Base-by-base conservation (phyloP, 2,797 vertebrate species). In the Ptychadena robeensis region DNA sequence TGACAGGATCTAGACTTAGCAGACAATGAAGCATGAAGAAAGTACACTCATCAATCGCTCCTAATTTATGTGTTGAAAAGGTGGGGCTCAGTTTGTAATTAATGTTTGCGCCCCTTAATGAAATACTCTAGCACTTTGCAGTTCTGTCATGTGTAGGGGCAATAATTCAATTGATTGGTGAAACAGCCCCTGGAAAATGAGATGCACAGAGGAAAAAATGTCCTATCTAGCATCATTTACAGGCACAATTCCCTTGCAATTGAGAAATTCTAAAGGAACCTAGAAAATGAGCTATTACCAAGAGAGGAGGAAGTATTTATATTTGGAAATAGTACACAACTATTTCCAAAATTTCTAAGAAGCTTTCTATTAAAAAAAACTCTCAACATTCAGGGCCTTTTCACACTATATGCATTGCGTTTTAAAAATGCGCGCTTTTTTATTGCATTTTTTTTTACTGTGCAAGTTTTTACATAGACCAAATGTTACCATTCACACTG, bases 81-180 rank as follows among this genome's bases (percentile, higher is more conserved):
- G 91, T 92, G 93, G 91, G 91, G 86, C 88, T 92, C 88, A 89
- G 92, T 92, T 91, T 86, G 89, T 93, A 94, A 95, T 94, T 94
- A 94, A 94, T 94, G 93, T 94, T 95, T 94, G 93, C 91, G 92
- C 90, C 90, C 88, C 87, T 84, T 94, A 94, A 94, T 95, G 92
- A 96, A 94, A 96, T 93, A 94, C 92, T 92, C 92, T 89, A 91
- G 93, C 94, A 94, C 93, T 95, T 94, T 95, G 92, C 91, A 90
- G 91, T 95, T 92, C 92, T 94, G 94, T 96, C 95, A 94, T 96
- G 96, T 94, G 93, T 92, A 91, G 89, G 95, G 95, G 96, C 95
- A 96, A 97, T 98, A 96, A 96, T 93, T 93, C 92, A 95, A 98
- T 98, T 92, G 96, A 98, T 97, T 95, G 88, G 94, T 92, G 91